These are phyloP conservation scores for Ruditapes philippinarum DNA, from an alignment of 1,140 invertebrate genomes.

Conservation along the genomic window DNA sequence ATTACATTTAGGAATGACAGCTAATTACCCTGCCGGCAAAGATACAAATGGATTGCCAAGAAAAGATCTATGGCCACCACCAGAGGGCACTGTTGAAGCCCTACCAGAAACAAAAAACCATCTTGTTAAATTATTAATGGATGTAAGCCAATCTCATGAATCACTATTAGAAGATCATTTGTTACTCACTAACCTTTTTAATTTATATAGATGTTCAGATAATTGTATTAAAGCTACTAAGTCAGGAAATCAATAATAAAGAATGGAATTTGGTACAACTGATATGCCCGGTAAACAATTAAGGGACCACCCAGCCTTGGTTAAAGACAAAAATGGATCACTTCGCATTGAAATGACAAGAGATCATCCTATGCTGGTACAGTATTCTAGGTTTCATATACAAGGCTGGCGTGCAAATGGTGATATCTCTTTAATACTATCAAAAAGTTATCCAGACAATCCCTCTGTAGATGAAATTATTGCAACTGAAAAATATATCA, in stretches of 20 bases:
- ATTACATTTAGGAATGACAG: not conserved
- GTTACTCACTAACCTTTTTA: conserved; percentile 14
- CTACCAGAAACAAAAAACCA: conserved; percentile 1
- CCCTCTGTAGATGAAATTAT: conserved; percentile 62
- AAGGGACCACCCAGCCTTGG: not conserved
- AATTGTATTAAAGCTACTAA: conserved; percentile 48
- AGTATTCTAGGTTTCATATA: conserved; percentile 60
- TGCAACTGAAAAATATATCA: conserved; percentile 63
- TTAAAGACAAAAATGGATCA: conserved; percentile 64
- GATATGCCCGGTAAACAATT: conserved; percentile 34
- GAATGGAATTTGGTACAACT: conserved; percentile 49
- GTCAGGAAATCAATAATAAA: not conserved
- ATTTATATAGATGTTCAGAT: conserved; percentile 68
- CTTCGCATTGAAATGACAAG: conserved; percentile 34
- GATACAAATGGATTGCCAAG: not conserved
- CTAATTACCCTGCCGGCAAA: not conserved
- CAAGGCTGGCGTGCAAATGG: conserved; percentile 71
- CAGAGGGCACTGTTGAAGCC: not conserved
- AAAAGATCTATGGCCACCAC: conserved; percentile 13
- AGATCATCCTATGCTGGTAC: not conserved
- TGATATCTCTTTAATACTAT: conserved; percentile 69
- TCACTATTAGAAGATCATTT: not conserved
- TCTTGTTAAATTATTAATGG: not conserved
- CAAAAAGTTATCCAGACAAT: conserved; percentile 64
- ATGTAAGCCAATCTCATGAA: not conserved